Conservation (phyloP, 1,140 invertebrate species). For the Drosophila arawakana region DNA sequence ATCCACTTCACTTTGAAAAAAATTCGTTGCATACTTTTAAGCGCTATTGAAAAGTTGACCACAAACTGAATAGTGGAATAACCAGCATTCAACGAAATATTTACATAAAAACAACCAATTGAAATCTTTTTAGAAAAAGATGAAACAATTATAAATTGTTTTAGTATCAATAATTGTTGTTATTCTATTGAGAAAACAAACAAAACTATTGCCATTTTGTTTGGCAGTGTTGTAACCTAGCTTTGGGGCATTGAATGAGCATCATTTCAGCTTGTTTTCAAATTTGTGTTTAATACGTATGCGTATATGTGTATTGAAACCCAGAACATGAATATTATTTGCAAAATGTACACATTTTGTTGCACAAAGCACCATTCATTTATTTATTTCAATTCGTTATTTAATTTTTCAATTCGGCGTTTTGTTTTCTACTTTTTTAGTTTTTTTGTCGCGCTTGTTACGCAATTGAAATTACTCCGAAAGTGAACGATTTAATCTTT, state of each 20-base stretch:
- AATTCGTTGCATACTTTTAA: too few relatives aligned
- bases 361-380: constrained; percentile 39
- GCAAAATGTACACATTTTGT: constrained; percentile 24
- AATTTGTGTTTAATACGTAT: neutral
- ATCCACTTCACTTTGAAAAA: neutral
- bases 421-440: constrained; percentile 8
- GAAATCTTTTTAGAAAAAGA: neutral
- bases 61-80: neutral
- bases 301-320: neutral
- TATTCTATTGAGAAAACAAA: neutral
- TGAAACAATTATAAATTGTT: neutral
- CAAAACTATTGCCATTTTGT: constrained; percentile 7
- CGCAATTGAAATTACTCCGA: constrained; percentile 22
- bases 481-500: constrained; percentile 3
- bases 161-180: neutral
- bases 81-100: neutral
- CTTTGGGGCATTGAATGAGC: neutral
- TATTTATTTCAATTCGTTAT: constrained; percentile 23
- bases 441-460: constrained; percentile 25
- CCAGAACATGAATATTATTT: constrained; percentile 3
- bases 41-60: neutral
- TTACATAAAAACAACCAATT: neutral
- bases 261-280: neutral
- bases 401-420: neutral
- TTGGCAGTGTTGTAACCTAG: constrained; percentile 4